These are phyloP conservation scores for Merluccius polli DNA, from an alignment of 2,797 vertebrate genomes.

Conservation along the genomic window DNA sequence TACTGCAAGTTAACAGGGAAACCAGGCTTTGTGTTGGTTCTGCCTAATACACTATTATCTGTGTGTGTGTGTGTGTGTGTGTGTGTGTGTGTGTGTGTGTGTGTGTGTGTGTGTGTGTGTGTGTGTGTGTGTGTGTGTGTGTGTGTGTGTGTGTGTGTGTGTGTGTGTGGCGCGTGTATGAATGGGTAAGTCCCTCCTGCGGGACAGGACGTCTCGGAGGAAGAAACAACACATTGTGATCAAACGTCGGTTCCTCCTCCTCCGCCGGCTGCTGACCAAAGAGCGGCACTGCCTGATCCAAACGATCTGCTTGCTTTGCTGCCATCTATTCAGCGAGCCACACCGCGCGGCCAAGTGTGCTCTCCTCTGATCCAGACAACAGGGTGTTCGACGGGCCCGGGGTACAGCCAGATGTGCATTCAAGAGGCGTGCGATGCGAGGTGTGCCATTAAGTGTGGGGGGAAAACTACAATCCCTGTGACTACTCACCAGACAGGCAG, in stretches of 20 bases:
- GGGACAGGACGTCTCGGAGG: conserved; percentile 46
- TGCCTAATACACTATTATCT: neutral
- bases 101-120: no score
- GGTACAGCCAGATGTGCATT: neutral
- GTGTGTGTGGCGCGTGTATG: no score
- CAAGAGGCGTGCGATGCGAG: neutral
- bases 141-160: no score
- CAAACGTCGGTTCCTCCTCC: conserved; percentile 22
- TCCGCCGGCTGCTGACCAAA: conserved; percentile 42
- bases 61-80: neutral
- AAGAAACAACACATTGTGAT: conserved; percentile 31
- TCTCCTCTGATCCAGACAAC: neutral
- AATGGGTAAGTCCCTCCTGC: conserved; percentile 2
- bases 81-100: neutral
- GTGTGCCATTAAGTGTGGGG: neutral
- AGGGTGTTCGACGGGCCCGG: neutral
- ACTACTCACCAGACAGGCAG: neutral
- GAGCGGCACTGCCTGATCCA: conserved; percentile 55
- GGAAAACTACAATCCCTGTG: neutral
- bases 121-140: no score
- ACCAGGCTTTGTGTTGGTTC: conserved; percentile 19
- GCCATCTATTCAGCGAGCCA: neutral
- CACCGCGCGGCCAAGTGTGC: neutral
- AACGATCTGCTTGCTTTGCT: neutral
- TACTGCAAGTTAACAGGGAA: conserved; percentile 39